Base-by-base conservation (phyloP, 1,140 invertebrate species). In the Aphelinus atriplicis region DNA sequence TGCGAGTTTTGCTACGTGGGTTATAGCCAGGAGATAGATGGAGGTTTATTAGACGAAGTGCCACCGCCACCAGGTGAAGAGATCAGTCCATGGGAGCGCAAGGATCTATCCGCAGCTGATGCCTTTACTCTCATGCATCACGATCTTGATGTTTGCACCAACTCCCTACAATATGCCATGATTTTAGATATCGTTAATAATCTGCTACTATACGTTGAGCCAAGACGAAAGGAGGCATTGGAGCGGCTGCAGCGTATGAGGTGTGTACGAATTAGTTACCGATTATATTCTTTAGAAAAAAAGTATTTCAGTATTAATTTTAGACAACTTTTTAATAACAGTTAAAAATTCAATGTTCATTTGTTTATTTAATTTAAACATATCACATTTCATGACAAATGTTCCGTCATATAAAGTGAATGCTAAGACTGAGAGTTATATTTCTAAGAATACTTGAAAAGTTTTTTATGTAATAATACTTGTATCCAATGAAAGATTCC, bases 71-170 rank as follows among this genome's bases (percentile, higher is more conserved):
- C 92, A 1, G 89, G 90, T 4, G 92, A 94, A 83, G 94, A 94
- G 80, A 89, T 89, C 0, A 91, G 90, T 64, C 92, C 91, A 0
- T 94, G 93, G 92, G 93, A 94, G 77, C 90, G 92, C 75, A 91
- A 92, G 77, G 94, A 97, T 81, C 76, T 86, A 1, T 93, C 94
- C 48, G 95, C 95, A 10, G 96, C 98, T 3, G 97, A 99, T 89
- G 96, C 96, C 2, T 99, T 99, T 82, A 99, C 97, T 0, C 88
- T 99, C 1, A 98, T 98, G 92, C 98, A 99, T 89, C 95, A 99
- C 83, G 98, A 99, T 88, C 89, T 99, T 2, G 96, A 99, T 84
- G 96, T 99, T 1, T 98, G 95, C 87, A 99, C 97, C 3, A 99
- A 99, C 88, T 97, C 96, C 0, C 89, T 97, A 77, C 95, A 96